Conservation (phyloP, 2,888 invertebrate species). For the Hyppa rectilinea region DNA sequence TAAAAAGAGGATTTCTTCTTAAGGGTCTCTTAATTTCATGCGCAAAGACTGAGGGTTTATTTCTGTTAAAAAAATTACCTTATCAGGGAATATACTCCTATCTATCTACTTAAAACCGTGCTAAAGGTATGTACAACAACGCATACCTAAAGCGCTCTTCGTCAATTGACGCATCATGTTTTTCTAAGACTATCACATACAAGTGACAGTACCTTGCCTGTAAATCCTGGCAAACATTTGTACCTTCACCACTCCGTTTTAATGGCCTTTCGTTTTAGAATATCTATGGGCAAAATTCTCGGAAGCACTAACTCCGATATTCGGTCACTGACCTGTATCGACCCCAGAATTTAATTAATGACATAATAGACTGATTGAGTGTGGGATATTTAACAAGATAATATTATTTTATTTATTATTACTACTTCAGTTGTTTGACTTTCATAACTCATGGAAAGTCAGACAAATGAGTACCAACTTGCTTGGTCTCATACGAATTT, state of each 20-base stretch:
- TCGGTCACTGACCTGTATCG: constrained; percentile 13
- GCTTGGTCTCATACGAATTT: neutral
- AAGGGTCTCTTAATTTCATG: neutral
- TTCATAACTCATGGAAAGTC: constrained; percentile 10
- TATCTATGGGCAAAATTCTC: neutral
- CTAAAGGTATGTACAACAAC: neutral
- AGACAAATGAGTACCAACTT: neutral
- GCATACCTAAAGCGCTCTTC: neutral
- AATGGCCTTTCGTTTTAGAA: neutral
- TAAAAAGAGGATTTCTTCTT: neutral
- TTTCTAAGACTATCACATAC: neutral
- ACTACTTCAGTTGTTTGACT: neutral
- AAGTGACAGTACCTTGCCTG: neutral
- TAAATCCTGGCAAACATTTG: neutral
- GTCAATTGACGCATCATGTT: neutral
- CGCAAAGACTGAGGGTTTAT: neutral
- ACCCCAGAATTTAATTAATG: too few species aligned
- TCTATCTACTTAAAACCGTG: neutral
- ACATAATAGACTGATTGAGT: too few species aligned
- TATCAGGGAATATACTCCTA: neutral
- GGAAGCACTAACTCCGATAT: neutral
- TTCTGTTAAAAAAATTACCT: neutral
- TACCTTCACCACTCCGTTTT: neutral
- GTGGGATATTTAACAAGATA: neutral
- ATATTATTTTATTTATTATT: neutral